phyloP scores from a whole-genome alignment of 2,888 invertebrate species.

The Halictus quadricinctus region DNA sequence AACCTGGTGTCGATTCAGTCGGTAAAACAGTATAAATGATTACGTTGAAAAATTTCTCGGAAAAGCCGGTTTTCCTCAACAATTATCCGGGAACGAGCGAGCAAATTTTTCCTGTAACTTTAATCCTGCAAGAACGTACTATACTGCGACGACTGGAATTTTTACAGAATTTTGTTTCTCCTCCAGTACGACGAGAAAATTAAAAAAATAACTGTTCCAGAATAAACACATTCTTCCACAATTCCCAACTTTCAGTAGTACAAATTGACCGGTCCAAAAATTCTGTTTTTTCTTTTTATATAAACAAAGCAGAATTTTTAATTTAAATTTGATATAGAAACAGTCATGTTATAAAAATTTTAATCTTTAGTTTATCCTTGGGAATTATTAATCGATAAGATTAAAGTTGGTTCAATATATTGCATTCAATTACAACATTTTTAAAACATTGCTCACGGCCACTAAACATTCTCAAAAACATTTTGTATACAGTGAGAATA shows the following conservation, averaged over 20 bases:
- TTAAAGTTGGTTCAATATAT: too few species aligned
- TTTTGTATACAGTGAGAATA: not conserved
- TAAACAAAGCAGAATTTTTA: not conserved
- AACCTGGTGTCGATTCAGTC: not conserved
- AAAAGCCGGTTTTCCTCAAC: constrained; percentile 8
- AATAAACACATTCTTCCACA: not conserved
- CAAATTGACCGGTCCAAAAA: not conserved
- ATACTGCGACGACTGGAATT: not conserved
- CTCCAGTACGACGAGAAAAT: not conserved
- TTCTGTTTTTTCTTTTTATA: too few species aligned
- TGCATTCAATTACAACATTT: too few species aligned
- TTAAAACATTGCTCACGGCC: not conserved
- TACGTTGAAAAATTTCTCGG: not conserved
- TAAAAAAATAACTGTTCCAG: not conserved
- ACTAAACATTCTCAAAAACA: not conserved
- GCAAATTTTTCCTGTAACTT: not conserved
- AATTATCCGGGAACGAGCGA: not conserved
- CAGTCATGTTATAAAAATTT: not conserved
- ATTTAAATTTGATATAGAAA: not conserved
- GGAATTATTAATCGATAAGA: too few species aligned
- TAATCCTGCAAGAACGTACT: not conserved
- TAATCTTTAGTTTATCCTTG: not conserved
- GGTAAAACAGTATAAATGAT: not conserved
- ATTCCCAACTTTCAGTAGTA: not conserved
- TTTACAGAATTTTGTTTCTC: not conserved